These are phyloP conservation scores for Amazona guildingii DNA, from an alignment of 2,113 vertebrate genomes.

Conservation along the genomic window DNA sequence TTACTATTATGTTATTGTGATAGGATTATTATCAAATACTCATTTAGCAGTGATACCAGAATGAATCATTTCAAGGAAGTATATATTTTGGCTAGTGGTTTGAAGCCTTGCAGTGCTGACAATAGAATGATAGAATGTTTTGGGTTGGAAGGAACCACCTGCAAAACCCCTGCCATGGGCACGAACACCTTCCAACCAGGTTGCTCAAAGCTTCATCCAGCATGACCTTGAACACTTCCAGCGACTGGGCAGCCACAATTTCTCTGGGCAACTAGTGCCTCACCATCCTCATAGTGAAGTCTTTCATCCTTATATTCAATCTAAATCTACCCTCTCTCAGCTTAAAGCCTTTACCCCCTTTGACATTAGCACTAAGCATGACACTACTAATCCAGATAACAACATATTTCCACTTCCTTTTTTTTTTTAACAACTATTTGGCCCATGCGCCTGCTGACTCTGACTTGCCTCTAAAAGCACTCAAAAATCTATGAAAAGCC, in stretches of 20 bases:
- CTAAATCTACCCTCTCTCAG: not conserved
- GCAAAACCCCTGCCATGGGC: not conserved
- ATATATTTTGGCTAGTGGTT: not conserved
- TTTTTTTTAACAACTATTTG: not conserved
- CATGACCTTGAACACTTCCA: not conserved
- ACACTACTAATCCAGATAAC: not conserved
- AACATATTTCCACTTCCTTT: not conserved
- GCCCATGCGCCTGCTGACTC: not conserved
- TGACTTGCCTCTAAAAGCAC: not conserved
- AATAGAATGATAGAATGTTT: not conserved
- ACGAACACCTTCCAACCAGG: not conserved
- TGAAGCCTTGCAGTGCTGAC: not conserved
- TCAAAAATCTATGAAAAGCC: not conserved
- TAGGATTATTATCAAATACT: not conserved
- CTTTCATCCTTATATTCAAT: not conserved
- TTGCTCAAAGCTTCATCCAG: not conserved
- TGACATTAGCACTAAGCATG: not conserved
- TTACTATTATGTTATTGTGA: not conserved
- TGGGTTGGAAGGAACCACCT: not conserved
- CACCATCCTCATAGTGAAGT: not conserved
- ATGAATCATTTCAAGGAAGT: not conserved
- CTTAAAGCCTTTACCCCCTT: not conserved
- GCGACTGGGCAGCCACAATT: not conserved
- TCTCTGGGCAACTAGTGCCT: not conserved
- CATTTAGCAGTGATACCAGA: not conserved